These are phyloP conservation scores for Penaeus vannamei DNA, from an alignment of 1,140 invertebrate species.

Conservation along the genomic window DNA sequence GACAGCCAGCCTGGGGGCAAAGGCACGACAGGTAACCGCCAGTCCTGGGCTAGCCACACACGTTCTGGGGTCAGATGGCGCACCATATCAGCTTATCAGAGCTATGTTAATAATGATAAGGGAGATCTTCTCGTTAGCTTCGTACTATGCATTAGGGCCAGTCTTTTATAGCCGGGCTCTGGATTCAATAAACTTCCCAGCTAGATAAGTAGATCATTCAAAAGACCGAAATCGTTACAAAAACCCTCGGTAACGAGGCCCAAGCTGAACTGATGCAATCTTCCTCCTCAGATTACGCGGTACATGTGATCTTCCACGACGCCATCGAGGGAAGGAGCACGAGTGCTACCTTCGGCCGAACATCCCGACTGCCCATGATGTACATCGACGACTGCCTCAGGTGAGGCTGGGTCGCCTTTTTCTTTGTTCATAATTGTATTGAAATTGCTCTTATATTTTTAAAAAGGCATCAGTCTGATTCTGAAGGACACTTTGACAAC, in stretches of 20 bases:
- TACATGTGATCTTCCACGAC: slow-evolving; percentile 94
- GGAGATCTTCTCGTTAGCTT: too few species aligned
- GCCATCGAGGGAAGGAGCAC: slow-evolving; percentile 83
- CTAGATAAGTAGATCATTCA: too few species aligned
- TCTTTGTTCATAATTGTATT: too few species aligned
- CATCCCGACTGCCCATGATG: slow-evolving; percentile 94
- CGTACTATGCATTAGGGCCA: too few species aligned
- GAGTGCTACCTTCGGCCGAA: slow-evolving; percentile 88
- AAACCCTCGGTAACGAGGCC: too few species aligned
- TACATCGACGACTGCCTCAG: slow-evolving; percentile 81
- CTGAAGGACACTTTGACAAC: too few species aligned
- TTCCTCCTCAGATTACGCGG: slow-evolving; percentile 85
- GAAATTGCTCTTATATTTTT: not conserved
- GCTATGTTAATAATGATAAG: too few species aligned
- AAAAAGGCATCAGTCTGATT: not conserved
- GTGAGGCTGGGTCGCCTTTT: slow-evolving; percentile 37
- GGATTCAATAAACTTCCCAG: too few species aligned
- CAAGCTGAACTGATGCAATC: not conserved
- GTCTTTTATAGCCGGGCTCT: too few species aligned
- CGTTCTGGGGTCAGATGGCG: not conserved
- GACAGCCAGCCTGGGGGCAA: slow-evolving; percentile 91
- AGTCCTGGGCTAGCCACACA: not conserved
- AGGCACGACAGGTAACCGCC: slow-evolving; percentile 85
- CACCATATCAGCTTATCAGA: not conserved
- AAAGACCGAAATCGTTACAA: too few species aligned